Evolutionary conservation across 2,888 invertebrate genomes (phyloP).

Genomic region (Timema cristinae): DNA sequence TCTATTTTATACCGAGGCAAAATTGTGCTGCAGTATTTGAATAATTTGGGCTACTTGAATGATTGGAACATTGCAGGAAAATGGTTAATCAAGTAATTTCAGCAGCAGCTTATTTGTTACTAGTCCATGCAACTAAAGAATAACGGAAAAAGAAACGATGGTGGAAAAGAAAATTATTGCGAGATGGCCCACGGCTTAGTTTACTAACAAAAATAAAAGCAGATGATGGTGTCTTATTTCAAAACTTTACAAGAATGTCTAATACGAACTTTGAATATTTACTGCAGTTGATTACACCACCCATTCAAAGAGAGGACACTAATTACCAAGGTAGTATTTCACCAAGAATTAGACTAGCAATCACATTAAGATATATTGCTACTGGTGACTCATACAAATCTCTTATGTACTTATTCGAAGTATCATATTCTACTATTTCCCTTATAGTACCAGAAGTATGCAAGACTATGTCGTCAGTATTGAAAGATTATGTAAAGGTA

Average conservation of each 20-base stretch:
- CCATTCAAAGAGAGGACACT: not conserved
- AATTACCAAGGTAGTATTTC: not conserved
- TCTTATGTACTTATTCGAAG: not conserved
- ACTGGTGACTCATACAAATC: not conserved
- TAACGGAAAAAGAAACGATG: too few species aligned
- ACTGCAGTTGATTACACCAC: not conserved
- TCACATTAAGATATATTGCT: not conserved
- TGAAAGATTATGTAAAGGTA: conserved; percentile 2
- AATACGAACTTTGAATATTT: not conserved
- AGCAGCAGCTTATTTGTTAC: too few species aligned
- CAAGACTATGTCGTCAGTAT: not conserved
- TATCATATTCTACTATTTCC: not conserved
- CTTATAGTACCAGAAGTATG: not conserved
- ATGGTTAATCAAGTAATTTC: too few species aligned
- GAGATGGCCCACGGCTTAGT: too few species aligned
- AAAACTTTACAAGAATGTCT: conserved; percentile 2
- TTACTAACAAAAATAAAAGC: too few species aligned
- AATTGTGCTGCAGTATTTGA: not conserved
- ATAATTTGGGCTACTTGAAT: too few species aligned
- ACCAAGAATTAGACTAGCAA: not conserved
- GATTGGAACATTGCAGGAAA: too few species aligned
- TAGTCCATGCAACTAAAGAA: too few species aligned
- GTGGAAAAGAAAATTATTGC: too few species aligned
- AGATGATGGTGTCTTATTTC: not conserved
- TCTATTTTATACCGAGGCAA: not conserved